These are phyloP conservation scores for Trachelus troglodyta DNA, from an alignment of 2,888 invertebrate genomes.

Conservation along the genomic window DNA sequence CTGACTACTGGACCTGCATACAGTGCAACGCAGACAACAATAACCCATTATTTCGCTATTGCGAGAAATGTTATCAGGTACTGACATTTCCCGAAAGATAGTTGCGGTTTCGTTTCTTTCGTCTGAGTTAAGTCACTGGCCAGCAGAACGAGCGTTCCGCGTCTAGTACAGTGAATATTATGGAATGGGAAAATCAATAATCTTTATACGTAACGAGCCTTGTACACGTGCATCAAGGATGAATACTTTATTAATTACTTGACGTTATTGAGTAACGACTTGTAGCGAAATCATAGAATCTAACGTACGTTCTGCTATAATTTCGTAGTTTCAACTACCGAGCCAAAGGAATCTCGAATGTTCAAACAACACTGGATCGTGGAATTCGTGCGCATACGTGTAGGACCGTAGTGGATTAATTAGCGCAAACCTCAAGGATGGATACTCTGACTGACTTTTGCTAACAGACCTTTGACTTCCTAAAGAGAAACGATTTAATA, in stretches of 20 bases:
- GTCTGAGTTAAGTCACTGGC: neutral
- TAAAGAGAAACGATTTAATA: neutral
- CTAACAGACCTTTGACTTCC: neutral
- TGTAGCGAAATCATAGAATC: neutral
- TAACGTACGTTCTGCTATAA: neutral
- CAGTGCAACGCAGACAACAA: conserved; percentile 73
- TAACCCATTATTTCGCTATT: conserved; percentile 76
- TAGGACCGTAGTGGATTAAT: neutral
- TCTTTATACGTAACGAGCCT: neutral
- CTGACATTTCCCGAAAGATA: neutral
- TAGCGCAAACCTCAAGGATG: neutral
- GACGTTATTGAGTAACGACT: neutral
- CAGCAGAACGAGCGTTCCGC: neutral
- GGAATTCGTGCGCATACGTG: neutral
- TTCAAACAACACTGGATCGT: neutral
- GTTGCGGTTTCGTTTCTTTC: neutral
- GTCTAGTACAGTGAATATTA: neutral
- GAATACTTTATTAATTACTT: neutral
- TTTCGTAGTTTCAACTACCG: neutral
- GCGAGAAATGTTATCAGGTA: conserved; percentile 80
- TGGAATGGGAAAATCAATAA: neutral
- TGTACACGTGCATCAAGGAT: neutral
- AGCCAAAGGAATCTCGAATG: neutral
- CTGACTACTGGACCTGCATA: conserved; percentile 75
- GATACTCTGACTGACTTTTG: neutral